Evolutionary conservation across 1,140 invertebrate species (phyloP), one percentile per base, ranked within the genome.

Genomic region (Drosophila sp.): DNA sequence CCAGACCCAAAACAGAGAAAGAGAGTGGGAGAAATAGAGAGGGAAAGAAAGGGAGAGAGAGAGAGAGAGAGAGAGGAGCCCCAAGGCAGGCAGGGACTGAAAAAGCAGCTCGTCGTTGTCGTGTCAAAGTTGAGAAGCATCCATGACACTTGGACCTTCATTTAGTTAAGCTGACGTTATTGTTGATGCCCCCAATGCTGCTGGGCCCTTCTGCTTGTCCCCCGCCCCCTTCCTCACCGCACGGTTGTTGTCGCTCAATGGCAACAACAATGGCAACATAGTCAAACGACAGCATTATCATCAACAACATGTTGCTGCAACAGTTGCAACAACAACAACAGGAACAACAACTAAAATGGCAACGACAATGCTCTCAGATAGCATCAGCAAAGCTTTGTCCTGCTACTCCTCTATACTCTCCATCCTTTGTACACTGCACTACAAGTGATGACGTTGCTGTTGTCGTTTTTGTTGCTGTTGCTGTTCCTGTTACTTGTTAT

Each of bases 221-320:
- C 18, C 25, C 0, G 1, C 21, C 21, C 1, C 21, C 4, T 21
- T 21, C 21, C 21, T 21, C n/a, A n/a, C n/a, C n/a, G n/a, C n/a
- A 27, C 4, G 36, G 63, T 11, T 13, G 56, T 34, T 57, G 40
- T 38, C 18, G 57, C 34, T 27, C 63, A 34, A n/a, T n/a, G 38
- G 16, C 56, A 50, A 69, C 54, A 67, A 76, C 75, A 78, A 75
- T 69, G 71, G 66, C 82, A 78, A 87, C 81, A 86, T 81, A 86
- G 81, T 86, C 82, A 72, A 86, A 70, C 75, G 78, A 75, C 66
- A 77, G 59, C 61, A 81, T 86, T 86, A 86, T 86, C 78, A 76
- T 81, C 81, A 70, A 86, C 82, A 86, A 86, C 82, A 86, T 87
- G 82, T 82, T 86, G 82, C 82, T 76, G 61, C 66, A 78, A 71